Conservation (phyloP, 2,888 invertebrate species). For the Macrosiphum euphorbiae region DNA sequence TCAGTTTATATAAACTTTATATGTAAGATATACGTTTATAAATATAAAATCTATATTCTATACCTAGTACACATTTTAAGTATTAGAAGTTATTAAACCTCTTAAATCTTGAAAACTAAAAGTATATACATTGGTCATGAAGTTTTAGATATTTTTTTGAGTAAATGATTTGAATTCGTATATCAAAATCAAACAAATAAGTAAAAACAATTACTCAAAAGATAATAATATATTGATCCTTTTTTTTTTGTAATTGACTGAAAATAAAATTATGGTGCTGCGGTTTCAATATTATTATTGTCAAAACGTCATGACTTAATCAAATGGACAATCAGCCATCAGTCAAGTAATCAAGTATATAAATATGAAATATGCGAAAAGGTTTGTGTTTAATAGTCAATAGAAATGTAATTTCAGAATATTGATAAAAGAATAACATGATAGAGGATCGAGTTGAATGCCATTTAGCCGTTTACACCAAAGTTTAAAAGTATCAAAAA, state of each 20-base stretch:
- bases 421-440: neutral
- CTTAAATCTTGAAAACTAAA: constrained; percentile 20
- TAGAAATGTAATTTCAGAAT: neutral
- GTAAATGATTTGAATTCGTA: neutral
- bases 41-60: neutral
- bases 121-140: neutral
- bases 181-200: neutral
- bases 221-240: neutral
- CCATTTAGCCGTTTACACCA: neutral
- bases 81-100: neutral
- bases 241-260: neutral
- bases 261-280: neutral
- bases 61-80: neutral
- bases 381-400: neutral
- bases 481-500: neutral
- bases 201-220: neutral
- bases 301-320: neutral
- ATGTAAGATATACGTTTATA: no score
- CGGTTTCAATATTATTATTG: neutral
- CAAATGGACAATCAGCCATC: neutral
- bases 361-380: neutral
- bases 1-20: constrained; percentile 7
- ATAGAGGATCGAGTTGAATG: neutral
- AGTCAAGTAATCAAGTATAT: neutral
- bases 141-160: neutral